Base-by-base conservation (phyloP, 2,797 vertebrate species). In the Cirrhinus mrigala region DNA sequence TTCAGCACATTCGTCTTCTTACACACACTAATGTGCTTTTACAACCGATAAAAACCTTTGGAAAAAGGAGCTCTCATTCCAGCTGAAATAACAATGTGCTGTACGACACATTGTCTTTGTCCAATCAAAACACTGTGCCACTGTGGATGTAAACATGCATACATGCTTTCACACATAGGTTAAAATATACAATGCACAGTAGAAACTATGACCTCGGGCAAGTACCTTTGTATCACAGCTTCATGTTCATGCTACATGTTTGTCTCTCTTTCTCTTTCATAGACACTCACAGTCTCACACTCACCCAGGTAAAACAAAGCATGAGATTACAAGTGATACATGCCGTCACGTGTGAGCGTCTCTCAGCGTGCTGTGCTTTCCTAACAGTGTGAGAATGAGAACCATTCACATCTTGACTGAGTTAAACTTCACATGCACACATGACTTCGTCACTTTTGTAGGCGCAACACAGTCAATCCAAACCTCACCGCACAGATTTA, bases 31-130 rank as follows among this genome's bases (percentile, higher is more conserved):
- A 70, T 78, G 40, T 79, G 83, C 74, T 84, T 84, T 79, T 33
- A 79, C 82, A 84, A 79, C 83, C 20, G 37, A 33, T 78, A 70
- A 58, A 84, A 79, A 79, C 75, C 64, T 70, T 64, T 8, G 22
- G 48, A 58, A 64, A 68, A 69, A 69, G 56, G 7, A 81, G 7
- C 0, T 16, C 50, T 20, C 8, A 0, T 50, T 48, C 75, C 75
- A 79, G 83, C 75, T 84, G 83, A 79, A 84, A 84, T 70, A 84
- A 79, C 75, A 79, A 29, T n/a, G 40, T 22, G 64, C 50, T 58
- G 33, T 18, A 56, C 40, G n/a, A 8, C 60, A 69, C 58, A 15
- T 7, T 2, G 44, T 46, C n/a, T 60, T 62, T 46, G 8, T 11
- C 14, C 56, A 24, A 14, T 48, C 40, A 73, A 16, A 73, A 33